Percentiles rank a stretch among this genome's conserved stretches.
Evolutionary conservation across 1,140 invertebrate genomes (phyloP).

Genomic region (Cydia amplana): DNA sequence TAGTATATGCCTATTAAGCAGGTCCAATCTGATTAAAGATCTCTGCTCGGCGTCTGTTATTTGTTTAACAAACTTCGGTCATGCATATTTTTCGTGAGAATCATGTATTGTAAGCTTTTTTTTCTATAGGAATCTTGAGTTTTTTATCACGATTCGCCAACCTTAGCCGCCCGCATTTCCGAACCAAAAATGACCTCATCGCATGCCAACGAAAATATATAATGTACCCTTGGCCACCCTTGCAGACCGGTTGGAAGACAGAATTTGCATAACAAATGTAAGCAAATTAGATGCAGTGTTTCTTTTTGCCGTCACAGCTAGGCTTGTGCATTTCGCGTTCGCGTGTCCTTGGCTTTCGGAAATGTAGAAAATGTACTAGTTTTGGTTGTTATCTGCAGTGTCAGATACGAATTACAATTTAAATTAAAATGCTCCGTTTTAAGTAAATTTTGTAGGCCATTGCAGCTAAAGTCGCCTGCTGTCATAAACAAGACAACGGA

Average conservation of each 20-base stretch:
- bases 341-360: conserved; percentile 1
- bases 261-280: conserved; percentile 15
- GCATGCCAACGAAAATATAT: conserved; percentile 4
- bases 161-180: background rate
- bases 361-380: conserved; percentile 3
- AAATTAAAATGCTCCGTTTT: background rate
- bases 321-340: conserved; percentile 1
- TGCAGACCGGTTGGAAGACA: conserved; percentile 6
- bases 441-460: background rate
- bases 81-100: too few relatives aligned
- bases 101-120: too few relatives aligned
- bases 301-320: background rate
- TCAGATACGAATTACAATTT: background rate
- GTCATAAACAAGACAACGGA: too few relatives aligned
- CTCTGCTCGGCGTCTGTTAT: too few relatives aligned
- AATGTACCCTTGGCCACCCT: conserved; percentile 18
- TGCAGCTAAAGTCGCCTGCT: background rate
- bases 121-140: too few relatives aligned
- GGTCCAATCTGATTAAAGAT: too few relatives aligned
- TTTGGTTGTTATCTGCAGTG: background rate
- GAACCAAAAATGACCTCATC: conserved; percentile 2
- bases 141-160: background rate
- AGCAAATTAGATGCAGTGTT: conserved; percentile 19
- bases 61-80: too few relatives aligned
- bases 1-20: too few relatives aligned